Evolutionary conservation across 2,797 vertebrate genomes (phyloP), one percentile per base, ranked within the genome.

Genomic region (Epinephelus coioides): DNA sequence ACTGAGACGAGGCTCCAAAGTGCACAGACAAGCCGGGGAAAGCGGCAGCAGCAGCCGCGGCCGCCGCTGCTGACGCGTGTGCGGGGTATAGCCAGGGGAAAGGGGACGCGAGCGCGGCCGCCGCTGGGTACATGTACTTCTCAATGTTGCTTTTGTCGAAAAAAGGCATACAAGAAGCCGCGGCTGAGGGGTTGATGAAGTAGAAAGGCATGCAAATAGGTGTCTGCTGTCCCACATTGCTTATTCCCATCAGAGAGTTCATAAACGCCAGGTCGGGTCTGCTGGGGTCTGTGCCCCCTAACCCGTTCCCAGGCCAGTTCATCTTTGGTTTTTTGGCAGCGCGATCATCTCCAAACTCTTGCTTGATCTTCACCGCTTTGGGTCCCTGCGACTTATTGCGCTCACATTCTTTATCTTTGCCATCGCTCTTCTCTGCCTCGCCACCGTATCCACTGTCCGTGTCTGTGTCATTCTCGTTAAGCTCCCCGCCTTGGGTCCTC

Each of bases 371-470:
- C 84, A 96, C 92, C 3, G 92, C 86, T 69, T 94, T 95, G 25
- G 74, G 30, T 82, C 84, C 93, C 84, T 75, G 92, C 67, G 61
- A 88, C 44, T 27, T 84, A 76, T 89, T 95, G 64, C 93, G 93
- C 44, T 94, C 93, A 47, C 95, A 93, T 17, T 91, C 96, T 86
- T 93, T 95, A 0, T 95, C 93, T 82, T 94, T 95, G 27, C 89
- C 87, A 0, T 96, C 96, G 44, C 80, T 87, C 91, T 96, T 96
- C 53, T 98, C 98, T 0, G 95, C 93, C 75, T 98, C 98, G 1
- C 98, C 98, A 3, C 98, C 98, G 67, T 99, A 99, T 78, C 98
- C 98, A 66, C 98, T 99, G 95, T 99, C 98, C 12, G 98, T 99
- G 94, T 99, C 98, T 1, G 98, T 99, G 95, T 99, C 98, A 51